Conservation (phyloP, 2,113 vertebrate species). For the Nesogale talazaci region DNA sequence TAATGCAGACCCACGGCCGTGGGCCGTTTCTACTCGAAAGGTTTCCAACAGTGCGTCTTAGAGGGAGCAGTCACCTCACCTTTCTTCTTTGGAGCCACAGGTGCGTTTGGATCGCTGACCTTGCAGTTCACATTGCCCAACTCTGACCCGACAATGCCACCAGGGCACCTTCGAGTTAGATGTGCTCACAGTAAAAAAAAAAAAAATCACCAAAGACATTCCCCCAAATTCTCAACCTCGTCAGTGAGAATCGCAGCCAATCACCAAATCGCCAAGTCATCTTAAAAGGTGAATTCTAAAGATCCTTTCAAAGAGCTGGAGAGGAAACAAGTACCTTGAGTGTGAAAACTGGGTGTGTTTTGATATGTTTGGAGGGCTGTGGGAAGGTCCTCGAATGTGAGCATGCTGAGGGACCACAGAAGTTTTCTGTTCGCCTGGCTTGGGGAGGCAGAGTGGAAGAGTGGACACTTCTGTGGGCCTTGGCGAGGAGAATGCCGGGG, state of each 20-base stretch:
- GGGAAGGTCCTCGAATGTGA: background rate
- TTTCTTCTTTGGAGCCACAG: no score
- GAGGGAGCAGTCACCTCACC: no score
- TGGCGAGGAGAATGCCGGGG: background rate
- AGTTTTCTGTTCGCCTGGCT: background rate
- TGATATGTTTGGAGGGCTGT: background rate
- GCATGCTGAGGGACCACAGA: background rate
- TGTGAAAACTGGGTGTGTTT: constrained; percentile 34
- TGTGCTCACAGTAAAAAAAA: background rate
- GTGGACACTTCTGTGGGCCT: background rate
- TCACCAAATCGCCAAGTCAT: constrained; percentile 28
- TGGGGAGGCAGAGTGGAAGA: background rate
- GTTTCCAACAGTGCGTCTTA: no score
- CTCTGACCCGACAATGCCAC: no score
- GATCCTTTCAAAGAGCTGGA: background rate
- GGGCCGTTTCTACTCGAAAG: background rate
- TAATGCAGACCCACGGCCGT: background rate
- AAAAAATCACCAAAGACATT: background rate
- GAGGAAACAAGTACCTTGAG: background rate
- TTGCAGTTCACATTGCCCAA: no score
- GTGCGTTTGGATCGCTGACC: no score
- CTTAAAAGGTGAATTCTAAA: constrained; percentile 42
- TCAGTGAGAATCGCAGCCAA: background rate
- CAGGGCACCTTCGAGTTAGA: no score
- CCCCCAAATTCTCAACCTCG: no score